Evolutionary conservation across 2,113 vertebrate species (phyloP).

Genomic region (Synchiropus splendidus): DNA sequence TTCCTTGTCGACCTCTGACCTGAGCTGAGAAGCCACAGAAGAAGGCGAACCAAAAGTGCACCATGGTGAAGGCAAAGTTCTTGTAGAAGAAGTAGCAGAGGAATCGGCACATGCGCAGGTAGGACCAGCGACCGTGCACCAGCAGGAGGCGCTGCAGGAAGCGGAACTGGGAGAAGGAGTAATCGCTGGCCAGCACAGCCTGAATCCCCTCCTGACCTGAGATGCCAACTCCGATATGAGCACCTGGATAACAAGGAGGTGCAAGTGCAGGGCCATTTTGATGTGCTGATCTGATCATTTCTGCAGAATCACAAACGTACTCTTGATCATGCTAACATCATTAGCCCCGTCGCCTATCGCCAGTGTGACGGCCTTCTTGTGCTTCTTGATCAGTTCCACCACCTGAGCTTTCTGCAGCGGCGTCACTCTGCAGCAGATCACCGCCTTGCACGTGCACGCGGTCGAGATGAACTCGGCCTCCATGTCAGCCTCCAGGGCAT

Average conservation of each 20-base stretch:
- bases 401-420: constrained; percentile 93
- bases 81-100: constrained; percentile 98
- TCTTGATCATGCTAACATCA: constrained; percentile 96
- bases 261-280: too few relatives aligned
- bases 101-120: constrained; percentile 94
- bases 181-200: constrained; percentile 86
- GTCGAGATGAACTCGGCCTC: constrained; percentile 86
- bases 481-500: constrained; percentile 89
- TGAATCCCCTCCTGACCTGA: constrained; percentile 95
- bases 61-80: constrained; percentile 98
- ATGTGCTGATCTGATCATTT: too few relatives aligned
- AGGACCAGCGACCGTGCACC: constrained; percentile 94
- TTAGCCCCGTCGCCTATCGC: constrained; percentile 91
- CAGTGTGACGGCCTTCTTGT: constrained; percentile 87
- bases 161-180: constrained; percentile 93
- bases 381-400: constrained; percentile 89
- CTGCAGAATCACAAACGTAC: constrained; percentile 58
- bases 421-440: constrained; percentile 92
- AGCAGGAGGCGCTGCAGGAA: constrained; percentile 90
- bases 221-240: constrained; percentile 91
- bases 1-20: constrained; percentile 55
- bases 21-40: constrained; percentile 94
- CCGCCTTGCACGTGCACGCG: constrained; percentile 80
- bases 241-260: constrained; percentile 58
- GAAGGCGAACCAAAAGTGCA: constrained; percentile 98